Evolutionary conservation across 2,888 invertebrate species (phyloP).

Genomic region (Protonemura montana): DNA sequence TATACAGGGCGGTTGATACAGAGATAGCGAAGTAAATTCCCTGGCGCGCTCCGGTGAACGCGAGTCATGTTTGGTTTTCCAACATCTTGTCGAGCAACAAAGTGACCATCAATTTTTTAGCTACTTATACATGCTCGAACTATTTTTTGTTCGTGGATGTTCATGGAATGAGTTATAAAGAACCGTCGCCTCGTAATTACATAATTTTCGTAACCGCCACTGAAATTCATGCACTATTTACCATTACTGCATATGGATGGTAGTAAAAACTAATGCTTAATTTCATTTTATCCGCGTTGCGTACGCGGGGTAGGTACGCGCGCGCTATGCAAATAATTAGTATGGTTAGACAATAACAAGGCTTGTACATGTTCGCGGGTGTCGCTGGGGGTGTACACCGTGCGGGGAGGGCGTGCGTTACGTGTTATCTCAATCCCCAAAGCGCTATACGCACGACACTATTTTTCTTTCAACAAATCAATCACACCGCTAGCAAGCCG

Average conservation of each 20-base stretch:
- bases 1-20: background rate
- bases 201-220: background rate
- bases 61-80: background rate
- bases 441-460: background rate
- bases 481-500: background rate
- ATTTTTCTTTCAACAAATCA: slow-evolving; percentile 15
- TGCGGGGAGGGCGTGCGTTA: background rate
- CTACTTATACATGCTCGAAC: background rate
- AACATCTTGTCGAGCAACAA: background rate
- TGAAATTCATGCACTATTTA: background rate
- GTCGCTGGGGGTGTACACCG: background rate
- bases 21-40: background rate
- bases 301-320: background rate
- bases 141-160: background rate
- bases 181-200: background rate
- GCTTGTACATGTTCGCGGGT: background rate
- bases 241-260: background rate
- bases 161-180: background rate
- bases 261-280: background rate
- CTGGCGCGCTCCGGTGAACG: background rate
- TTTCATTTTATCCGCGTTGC: background rate
- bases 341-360: background rate
- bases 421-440: background rate
- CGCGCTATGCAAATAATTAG: background rate
- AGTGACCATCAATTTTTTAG: background rate